Percentiles rank a stretch among this genome's conserved stretches.
These are phyloP conservation scores for Acropora yongei DNA, from an alignment of 64 coral and sea anemone species.

Conservation along the genomic window DNA sequence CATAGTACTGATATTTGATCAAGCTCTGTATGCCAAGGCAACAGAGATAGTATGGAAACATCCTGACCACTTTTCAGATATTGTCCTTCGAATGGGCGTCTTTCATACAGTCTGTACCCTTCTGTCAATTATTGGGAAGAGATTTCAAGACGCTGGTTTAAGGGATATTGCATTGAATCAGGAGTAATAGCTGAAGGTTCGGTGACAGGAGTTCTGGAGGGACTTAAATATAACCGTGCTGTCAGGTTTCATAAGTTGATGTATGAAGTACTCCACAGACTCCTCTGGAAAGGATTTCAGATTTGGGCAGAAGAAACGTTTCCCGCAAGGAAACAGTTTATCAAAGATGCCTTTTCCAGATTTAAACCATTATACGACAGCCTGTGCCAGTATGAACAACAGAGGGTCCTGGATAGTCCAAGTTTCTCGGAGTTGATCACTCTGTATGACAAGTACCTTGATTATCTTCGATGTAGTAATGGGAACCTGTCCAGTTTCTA, in stretches of 20 bases:
- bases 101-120: slow-evolving; percentile 29
- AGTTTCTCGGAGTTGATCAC: neutral
- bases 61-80: neutral
- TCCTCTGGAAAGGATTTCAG: slow-evolving; percentile 51
- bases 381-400: slow-evolving; percentile 17
- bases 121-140: slow-evolving; percentile 70
- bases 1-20: neutral
- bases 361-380: slow-evolving; percentile 26
- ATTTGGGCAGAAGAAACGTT: slow-evolving; percentile 40
- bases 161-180: slow-evolving; percentile 58
- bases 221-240: slow-evolving; percentile 61
- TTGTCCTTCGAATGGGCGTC: neutral
- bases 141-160: slow-evolving; percentile 70
- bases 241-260: slow-evolving; percentile 66
- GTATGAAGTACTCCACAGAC: too few species aligned
- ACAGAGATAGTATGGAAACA: neutral
- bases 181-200: slow-evolving; percentile 70
- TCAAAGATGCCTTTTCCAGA: neutral
- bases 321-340: neutral
- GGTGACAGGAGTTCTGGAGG: slow-evolving; percentile 50
- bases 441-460: neutral
- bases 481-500: slow-evolving; percentile 42
- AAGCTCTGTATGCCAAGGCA: neutral
- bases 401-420: slow-evolving; percentile 31
- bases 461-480: slow-evolving; percentile 11